These are phyloP conservation scores for Silurus asotus DNA, from an alignment of 2,113 vertebrate species.

Conservation along the genomic window DNA sequence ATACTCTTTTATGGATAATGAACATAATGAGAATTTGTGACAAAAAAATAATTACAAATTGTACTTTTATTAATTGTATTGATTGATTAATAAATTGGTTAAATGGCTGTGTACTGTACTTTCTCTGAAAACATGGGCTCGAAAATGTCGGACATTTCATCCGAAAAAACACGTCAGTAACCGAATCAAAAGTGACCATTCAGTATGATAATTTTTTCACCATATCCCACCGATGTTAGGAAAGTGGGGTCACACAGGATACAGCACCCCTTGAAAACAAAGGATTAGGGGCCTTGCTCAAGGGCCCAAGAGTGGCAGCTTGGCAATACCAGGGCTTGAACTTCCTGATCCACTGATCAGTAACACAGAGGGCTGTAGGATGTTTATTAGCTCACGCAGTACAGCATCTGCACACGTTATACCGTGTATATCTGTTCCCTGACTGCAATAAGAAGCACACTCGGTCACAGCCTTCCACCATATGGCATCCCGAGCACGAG, in stretches of 20 bases:
- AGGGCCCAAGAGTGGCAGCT: no score
- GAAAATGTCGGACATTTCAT: neutral
- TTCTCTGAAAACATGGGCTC: neutral
- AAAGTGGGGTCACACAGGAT: no score
- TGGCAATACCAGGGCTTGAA: no score
- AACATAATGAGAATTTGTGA: neutral
- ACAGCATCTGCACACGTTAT: neutral
- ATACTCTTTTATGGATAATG: neutral
- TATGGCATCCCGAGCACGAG: neutral
- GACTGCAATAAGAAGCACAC: neutral
- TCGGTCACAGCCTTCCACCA: neutral
- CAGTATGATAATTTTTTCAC: conserved; percentile 43
- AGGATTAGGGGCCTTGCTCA: no score
- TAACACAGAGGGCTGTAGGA: neutral
- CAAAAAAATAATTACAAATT: no score
- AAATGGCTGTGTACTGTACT: no score
- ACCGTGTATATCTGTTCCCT: neutral
- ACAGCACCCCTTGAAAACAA: no score
- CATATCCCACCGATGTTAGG: no score
- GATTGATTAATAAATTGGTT: no score
- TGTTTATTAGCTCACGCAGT: neutral
- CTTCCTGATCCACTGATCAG: no score
- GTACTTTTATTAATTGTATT: no score
- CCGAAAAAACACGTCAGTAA: no score
- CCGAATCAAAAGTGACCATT: conserved; percentile 60